Base-by-base conservation (phyloP, 2,888 invertebrate species). In the Megamerina dolium region DNA sequence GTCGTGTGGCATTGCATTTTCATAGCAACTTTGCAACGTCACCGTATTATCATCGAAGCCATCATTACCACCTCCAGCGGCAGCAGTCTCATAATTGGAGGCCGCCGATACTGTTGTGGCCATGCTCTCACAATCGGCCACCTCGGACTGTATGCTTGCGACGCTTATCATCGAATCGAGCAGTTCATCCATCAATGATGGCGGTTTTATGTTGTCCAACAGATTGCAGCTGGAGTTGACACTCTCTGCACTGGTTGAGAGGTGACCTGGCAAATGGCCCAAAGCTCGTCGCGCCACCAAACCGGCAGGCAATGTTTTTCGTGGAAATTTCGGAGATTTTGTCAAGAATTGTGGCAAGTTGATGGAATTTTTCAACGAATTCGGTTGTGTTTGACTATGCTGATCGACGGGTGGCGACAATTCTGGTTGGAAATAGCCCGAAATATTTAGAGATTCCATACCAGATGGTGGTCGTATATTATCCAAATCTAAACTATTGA, bases 141-240 rank as follows among this genome's bases (percentile, higher is more conserved):
- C 77, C 70, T 89, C 89, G 0, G 85, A 88, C 19, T 83, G 83
- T 45, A 89, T 83, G 62, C 89, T 90, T 0, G 85, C 84, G 1
- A 90, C 85, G 42, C 89, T 90, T 12, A 85, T 74, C 82, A 89
- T 86, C 51, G 89, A 90, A 56, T 91, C 90, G 2, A 78, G 58
- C 5, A 83, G 66, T 55, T 82, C 77, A 45, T 86, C 86, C 82
- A 89, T 83, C 50, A 84, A 78, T 0, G 88, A 87, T 0, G 91
- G 89, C 3, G 90, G 89, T 62, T 87, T 87, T 3, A 89, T 80
- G 50, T 84, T 83, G 23, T 91, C 90, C 41, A 89, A 70, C 21
- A 89, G 70, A 60, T 87, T 85, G 5, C 79, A 79, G 32, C 76
- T 70, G 30, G 74, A 74, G 49, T 73, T 74, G 2, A 73, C 61